Percentiles rank a stretch among this genome's conserved stretches.
These are phyloP conservation scores for Protaetia brevitarsis DNA, from an alignment of 1,140 invertebrate species.

Conservation along the genomic window DNA sequence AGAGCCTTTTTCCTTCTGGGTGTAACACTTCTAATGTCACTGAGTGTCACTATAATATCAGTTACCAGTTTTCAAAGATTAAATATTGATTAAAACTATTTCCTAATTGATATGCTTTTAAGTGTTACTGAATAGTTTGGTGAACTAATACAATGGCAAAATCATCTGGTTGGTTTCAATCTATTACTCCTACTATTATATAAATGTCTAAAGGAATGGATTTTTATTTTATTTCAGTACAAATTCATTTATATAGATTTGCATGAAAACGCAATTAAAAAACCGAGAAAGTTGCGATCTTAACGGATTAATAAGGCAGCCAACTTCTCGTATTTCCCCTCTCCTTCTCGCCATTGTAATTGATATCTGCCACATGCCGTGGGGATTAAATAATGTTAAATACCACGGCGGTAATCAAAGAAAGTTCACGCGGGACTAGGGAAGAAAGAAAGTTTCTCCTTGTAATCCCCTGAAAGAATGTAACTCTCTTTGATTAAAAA, in stretches of 20 bases:
- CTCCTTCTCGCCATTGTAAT: neutral
- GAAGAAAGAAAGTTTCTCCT: neutral
- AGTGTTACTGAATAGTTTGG: too few relatives aligned
- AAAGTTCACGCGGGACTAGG: neutral
- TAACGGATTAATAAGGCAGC: neutral
- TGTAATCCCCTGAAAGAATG: neutral
- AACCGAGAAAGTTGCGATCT: neutral
- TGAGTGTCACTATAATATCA: too few relatives aligned
- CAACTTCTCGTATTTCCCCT: neutral
- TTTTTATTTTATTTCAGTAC: too few relatives aligned
- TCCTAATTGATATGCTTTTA: too few relatives aligned
- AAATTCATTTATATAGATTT: neutral
- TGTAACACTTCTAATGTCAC: too few relatives aligned
- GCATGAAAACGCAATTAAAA: neutral
- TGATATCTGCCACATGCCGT: neutral
- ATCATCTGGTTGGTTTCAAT: too few relatives aligned
- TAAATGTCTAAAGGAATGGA: neutral
- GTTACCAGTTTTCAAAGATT: too few relatives aligned
- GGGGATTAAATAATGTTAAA: neutral
- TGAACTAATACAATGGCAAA: too few relatives aligned
- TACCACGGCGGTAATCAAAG: neutral
- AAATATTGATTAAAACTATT: too few relatives aligned
- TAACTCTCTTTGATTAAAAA: neutral
- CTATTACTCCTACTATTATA: neutral
- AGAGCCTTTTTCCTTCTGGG: too few relatives aligned